phyloP scores from a whole-genome alignment of 2,888 invertebrate species.

The Hanleya hanleyi region DNA sequence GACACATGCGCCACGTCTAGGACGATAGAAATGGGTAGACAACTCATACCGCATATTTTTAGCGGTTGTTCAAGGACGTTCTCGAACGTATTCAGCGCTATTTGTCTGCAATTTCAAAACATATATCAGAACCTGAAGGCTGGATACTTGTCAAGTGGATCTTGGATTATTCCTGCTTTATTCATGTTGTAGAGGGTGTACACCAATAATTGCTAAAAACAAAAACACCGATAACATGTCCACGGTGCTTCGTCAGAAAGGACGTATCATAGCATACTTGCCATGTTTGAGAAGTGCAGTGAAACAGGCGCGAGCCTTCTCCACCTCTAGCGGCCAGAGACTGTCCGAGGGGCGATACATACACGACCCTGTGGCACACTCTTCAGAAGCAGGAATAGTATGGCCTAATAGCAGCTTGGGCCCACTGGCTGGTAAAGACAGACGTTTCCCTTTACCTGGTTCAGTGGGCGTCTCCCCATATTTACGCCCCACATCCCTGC shows the following conservation, averaged over 20 bases:
- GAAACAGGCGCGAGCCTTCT: constrained; percentile 62
- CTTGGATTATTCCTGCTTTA: too few species aligned
- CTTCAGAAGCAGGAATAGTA: constrained; percentile 42
- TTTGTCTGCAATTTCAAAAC: too few species aligned
- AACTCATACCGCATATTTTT: too few species aligned
- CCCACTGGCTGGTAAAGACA: constrained; percentile 59
- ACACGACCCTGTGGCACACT: not conserved
- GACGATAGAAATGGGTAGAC: too few species aligned
- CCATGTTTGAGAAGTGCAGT: constrained; percentile 61
- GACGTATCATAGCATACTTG: constrained; percentile 48
- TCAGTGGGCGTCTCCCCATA: constrained; percentile 41
- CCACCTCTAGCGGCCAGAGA: constrained; percentile 38
- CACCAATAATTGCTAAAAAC: too few species aligned
- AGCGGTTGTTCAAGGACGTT: too few species aligned
- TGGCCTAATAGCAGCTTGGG: constrained; percentile 62
- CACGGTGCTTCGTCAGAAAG: not conserved
- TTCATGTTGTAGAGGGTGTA: too few species aligned
- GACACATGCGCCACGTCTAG: too few species aligned
- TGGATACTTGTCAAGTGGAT: too few species aligned
- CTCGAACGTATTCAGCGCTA: too few species aligned
- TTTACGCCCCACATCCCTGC: not conserved
- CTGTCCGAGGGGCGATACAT: not conserved
- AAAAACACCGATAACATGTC: too few species aligned
- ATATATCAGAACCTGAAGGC: too few species aligned
- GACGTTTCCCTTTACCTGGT: constrained; percentile 64